phyloP scores from a whole-genome alignment of 2,888 invertebrate species.

The Priocnemis perturbator region DNA sequence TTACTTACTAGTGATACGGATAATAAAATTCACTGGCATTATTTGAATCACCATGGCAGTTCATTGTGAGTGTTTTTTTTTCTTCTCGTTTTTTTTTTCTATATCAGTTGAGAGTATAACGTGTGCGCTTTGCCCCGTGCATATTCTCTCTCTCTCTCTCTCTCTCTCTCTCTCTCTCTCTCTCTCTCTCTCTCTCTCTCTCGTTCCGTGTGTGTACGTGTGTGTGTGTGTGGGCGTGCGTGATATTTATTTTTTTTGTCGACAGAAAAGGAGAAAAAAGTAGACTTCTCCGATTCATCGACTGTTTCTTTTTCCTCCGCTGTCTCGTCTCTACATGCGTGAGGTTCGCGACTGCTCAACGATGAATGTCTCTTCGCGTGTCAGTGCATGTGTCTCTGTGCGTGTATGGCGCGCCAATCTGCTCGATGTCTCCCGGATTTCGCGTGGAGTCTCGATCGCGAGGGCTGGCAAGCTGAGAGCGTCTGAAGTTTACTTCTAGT shows the following conservation, averaged over 20 bases:
- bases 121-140: conserved; percentile 70
- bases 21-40: conserved; percentile 75
- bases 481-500: no score
- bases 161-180: conserved; percentile 35
- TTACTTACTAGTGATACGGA: conserved; percentile 73
- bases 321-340: conserved; percentile 24
- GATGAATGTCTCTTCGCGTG: not conserved
- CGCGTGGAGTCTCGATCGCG: no score
- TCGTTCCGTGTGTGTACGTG: conserved; percentile 21
- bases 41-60: conserved; percentile 74
- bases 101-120: conserved; percentile 65
- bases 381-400: conserved; percentile 10
- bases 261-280: no score
- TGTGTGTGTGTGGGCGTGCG: no score
- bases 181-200: conserved; percentile 17
- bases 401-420: not conserved
- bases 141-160: no score
- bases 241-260: conserved; percentile 15
- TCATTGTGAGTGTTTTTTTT: conserved; percentile 66
- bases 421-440: no score
- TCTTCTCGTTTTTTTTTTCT: conserved; percentile 15
- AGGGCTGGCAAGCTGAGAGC: no score
- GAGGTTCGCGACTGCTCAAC: conserved; percentile 10
- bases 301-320: no score
- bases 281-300: no score